Evolutionary conservation across 2,888 invertebrate genomes (phyloP), one percentile per base, ranked within the genome.

Genomic region (Anoncus sp.): DNA sequence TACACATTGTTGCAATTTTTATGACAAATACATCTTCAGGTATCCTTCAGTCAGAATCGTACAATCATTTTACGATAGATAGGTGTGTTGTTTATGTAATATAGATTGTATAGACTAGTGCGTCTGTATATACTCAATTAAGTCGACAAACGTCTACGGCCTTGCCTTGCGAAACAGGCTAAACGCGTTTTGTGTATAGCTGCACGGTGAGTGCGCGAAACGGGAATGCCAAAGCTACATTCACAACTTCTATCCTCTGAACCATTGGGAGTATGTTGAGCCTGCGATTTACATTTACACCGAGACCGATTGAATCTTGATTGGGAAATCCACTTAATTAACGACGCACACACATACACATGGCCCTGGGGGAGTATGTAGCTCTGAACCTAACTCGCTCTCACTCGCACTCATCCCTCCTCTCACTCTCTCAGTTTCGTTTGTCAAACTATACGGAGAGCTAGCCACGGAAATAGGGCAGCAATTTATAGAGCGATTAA

Each of bases 221-320:
- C 60, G 31, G 20, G 53, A 69, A 69, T 69, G 62, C 67, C 55
- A 57, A 38, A 63, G 57, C 49, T 63, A 53, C 24, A 38, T 16
- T 66, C 35, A 40, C 53, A 67, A 67, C 62, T 72, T 63, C 62
- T 7, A 67, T 24, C n/a, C n/a, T n/a, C 72, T 22, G 67, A 18
- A 49, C 55, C n/a, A n/a, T 38, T 60, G 66, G 55, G 57, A 59
- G 62, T 83, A 82, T 18, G 24, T 51, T 24, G 35, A 49, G 49
- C 38, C 49, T 22, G 24, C 83, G 60, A 88, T 88, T 89, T 87
- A 87, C 88, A 89, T 88, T 88, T 87, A 89, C 88, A 88, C 83
- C 86, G 86, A 84, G 87, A 87, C 84, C 86, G 87, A 89, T 88
- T 88, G 89, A 88, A 88, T 88, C 89, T 87, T 86, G 88, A 88